These are phyloP conservation scores for Synergus gifuensis DNA, from an alignment of 2,888 invertebrate genomes.

Conservation along the genomic window DNA sequence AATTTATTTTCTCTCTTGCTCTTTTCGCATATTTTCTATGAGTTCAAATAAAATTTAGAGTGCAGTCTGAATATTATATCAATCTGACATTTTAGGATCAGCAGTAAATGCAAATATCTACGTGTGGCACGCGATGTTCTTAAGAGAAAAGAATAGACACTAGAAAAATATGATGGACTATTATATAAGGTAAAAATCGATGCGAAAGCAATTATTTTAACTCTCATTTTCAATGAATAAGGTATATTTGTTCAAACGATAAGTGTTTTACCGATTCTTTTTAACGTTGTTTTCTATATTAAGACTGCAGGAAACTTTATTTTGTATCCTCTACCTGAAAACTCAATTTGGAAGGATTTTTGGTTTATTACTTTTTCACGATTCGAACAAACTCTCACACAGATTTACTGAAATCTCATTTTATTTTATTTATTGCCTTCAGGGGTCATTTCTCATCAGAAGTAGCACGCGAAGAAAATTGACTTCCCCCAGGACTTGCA, in stretches of 20 bases:
- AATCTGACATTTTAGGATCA: constrained; percentile 7
- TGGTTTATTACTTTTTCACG: neutral
- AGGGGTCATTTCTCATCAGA: constrained; percentile 37
- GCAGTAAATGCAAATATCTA: constrained; percentile 36
- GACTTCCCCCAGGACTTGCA: constrained; percentile 40
- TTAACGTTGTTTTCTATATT: neutral
- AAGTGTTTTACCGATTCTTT: neutral
- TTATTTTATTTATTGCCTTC: constrained; percentile 34
- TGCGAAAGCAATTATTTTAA: neutral
- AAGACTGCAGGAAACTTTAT: neutral
- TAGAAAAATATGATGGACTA: neutral
- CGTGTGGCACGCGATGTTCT: constrained; percentile 24
- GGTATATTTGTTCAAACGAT: neutral
- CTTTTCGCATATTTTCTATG: neutral
- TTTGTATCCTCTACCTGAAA: neutral
- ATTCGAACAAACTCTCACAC: constrained; percentile 3
- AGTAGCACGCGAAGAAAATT: constrained; percentile 41
- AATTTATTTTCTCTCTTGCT: neutral
- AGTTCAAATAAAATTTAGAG: neutral
- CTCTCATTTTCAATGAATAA: neutral
- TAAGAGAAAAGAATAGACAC: neutral
- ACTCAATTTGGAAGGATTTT: neutral
- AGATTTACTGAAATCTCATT: constrained; percentile 34
- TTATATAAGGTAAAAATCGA: neutral
- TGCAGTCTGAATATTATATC: neutral